Evolutionary conservation across 2,888 invertebrate species (phyloP).

Genomic region (Lissocephala sabroskyi): DNA sequence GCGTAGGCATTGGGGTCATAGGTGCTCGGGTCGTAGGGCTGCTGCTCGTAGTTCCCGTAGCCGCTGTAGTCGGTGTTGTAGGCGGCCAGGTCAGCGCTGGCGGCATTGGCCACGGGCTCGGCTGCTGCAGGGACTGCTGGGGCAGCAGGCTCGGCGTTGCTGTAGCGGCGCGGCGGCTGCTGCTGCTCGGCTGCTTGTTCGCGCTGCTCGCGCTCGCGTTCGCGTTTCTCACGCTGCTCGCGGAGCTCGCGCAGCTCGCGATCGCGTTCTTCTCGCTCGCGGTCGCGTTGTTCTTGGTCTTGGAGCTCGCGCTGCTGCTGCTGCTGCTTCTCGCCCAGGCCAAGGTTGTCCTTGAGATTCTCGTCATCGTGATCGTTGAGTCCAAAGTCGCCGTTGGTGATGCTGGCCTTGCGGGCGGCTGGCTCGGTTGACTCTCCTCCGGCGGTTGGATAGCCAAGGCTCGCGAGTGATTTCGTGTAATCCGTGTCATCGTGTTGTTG

Average conservation of each 20-base stretch:
- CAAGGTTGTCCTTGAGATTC: constrained; percentile 71
- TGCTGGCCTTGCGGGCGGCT: constrained; percentile 30
- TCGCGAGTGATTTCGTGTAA: constrained; percentile 41
- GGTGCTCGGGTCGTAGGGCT: constrained; percentile 64
- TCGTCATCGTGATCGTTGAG: constrained; percentile 70
- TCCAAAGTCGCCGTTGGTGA: constrained; percentile 47
- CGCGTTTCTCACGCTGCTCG: constrained; percentile 27
- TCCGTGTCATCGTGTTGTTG: constrained; percentile 48
- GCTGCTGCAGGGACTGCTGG: constrained; percentile 38
- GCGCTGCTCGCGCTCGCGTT: constrained; percentile 37
- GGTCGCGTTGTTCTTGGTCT: constrained; percentile 18
- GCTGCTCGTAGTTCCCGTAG: constrained; percentile 66
- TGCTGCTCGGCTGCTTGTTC: constrained; percentile 51
- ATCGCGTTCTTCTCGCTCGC: constrained; percentile 16
- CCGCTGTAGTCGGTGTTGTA: constrained; percentile 66
- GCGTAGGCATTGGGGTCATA: constrained; percentile 62
- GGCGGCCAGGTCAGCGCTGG: constrained; percentile 46
- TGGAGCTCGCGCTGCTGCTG: constrained; percentile 44
- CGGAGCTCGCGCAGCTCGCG: constrained; percentile 31
- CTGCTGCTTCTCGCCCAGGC: constrained; percentile 68
- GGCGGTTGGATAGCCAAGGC: constrained; percentile 30
- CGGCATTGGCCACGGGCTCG: constrained; percentile 39
- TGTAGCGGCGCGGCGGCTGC: constrained; percentile 35
- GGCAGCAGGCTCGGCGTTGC: constrained; percentile 25
- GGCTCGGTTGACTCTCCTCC: constrained; percentile 11